Base-by-base conservation (phyloP, 2,797 vertebrate species). In the Champsocephalus gunnari region DNA sequence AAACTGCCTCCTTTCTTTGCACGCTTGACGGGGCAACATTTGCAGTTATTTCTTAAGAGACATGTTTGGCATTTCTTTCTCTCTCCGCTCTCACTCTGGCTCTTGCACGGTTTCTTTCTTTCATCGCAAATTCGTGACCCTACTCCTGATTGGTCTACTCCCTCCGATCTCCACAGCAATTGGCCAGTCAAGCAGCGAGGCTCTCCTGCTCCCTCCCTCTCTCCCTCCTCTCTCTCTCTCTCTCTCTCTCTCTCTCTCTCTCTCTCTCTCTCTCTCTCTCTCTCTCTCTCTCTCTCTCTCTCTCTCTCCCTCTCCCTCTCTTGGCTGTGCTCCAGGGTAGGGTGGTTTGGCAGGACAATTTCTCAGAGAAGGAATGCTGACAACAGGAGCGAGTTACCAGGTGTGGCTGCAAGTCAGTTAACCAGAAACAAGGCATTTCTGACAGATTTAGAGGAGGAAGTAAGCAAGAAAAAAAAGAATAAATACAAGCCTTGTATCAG, bases 361-460 rank as follows among this genome's bases (percentile, higher is more conserved):
- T 95, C 91, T 92, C 92, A 90, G 90, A 84, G 81, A 92, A 96
- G 90, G 94, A 97, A 96, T 95, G 91, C 90, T 94, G 90, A 94
- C 90, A 88, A 88, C 92, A 94, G 88, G 92, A 95, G 85, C 79
- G 89, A 88, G 94, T 96, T 96, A 93, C 95, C 95, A 96, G 96
- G 96, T 97, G 96, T 92, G 92, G 94, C 95, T 87, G 87, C 79
- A 80, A 95, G 93, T 94, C 93, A 92, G 90, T 93, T 93, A 92
- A 93, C 90, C 92, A 93, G 94, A 95, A 96, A 95, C 93, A 90
- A 94, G 92, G 80, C 60, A 79, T 93, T 72, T 89, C 76, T 90
- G 92, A 90, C 87, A 87, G 85, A 87, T 61, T 71, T 70, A 79
- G 83, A 90, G 79, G 80, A 86, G 80, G 85, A 85, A 86, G 67